Evolutionary conservation across 2,888 invertebrate genomes (phyloP).

Genomic region (Parnassius mnemosyne): DNA sequence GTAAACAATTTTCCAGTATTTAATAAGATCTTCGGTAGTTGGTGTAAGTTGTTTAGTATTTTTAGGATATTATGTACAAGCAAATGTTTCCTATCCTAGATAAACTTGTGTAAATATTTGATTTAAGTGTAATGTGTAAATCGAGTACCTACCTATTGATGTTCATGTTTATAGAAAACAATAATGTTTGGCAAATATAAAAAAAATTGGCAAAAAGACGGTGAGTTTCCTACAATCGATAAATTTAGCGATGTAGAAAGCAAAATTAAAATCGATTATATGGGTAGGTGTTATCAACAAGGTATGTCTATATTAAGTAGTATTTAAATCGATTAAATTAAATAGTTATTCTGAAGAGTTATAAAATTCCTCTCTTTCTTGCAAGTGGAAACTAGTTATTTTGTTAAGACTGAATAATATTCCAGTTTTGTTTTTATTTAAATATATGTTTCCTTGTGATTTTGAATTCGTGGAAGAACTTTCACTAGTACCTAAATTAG

Average conservation of each 20-base stretch:
- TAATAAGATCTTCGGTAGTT: constrained; percentile 74
- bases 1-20: constrained; percentile 74
- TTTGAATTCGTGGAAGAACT: constrained; percentile 51
- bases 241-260: constrained; percentile 70
- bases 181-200: constrained; percentile 51
- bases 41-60: constrained; percentile 71
- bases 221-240: constrained; percentile 79
- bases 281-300: constrained; percentile 69
- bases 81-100: constrained; percentile 79
- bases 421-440: constrained; percentile 67
- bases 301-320: constrained; percentile 69
- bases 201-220: constrained; percentile 51
- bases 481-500: constrained; percentile 72
- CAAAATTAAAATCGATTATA: constrained; percentile 68
- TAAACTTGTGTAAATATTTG: constrained; percentile 69
- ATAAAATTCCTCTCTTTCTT: constrained; percentile 48
- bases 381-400: constrained; percentile 58
- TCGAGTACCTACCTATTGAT: constrained; percentile 76
- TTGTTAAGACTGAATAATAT: constrained; percentile 77
- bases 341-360: constrained; percentile 43
- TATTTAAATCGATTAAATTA: constrained; percentile 63
- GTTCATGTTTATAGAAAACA: constrained; percentile 70
- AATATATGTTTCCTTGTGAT: constrained; percentile 44
- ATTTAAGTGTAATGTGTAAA: constrained; percentile 69
- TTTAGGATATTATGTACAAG: constrained; percentile 70